Conservation (phyloP, 2,888 invertebrate genomes). For the Lasioglossum leucozonium region DNA sequence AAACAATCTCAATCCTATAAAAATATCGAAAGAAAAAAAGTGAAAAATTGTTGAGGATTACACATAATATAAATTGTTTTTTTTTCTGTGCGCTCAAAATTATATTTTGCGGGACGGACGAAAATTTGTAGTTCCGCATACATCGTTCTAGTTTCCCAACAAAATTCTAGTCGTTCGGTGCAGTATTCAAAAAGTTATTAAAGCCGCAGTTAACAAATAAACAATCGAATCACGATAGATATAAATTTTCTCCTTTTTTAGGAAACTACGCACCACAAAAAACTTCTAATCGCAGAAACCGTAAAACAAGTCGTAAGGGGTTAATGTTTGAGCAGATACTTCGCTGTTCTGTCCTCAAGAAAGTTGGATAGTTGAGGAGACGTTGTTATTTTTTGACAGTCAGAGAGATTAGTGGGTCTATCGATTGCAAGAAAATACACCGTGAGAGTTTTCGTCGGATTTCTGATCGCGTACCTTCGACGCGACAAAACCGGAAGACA, state of each 20-base stretch:
- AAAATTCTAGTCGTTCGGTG: background rate
- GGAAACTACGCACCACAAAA: no score
- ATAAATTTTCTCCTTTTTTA: no score
- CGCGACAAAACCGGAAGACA: slow-evolving; percentile 34
- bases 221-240: background rate
- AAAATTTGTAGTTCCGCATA: no score
- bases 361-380: background rate
- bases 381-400: background rate
- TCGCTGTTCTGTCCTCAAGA: background rate
- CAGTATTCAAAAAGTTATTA: background rate
- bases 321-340: background rate
- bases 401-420: background rate
- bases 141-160: background rate
- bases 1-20: no score
- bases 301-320: no score
- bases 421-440: background rate
- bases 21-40: no score
- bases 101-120: no score
- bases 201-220: background rate
- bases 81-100: no score
- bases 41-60: no score
- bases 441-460: background rate
- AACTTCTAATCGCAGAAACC: no score
- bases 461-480: background rate
- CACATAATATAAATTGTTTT: no score